Base-by-base conservation (phyloP, 2,113 vertebrate genomes). In the Isichthys henryi region DNA sequence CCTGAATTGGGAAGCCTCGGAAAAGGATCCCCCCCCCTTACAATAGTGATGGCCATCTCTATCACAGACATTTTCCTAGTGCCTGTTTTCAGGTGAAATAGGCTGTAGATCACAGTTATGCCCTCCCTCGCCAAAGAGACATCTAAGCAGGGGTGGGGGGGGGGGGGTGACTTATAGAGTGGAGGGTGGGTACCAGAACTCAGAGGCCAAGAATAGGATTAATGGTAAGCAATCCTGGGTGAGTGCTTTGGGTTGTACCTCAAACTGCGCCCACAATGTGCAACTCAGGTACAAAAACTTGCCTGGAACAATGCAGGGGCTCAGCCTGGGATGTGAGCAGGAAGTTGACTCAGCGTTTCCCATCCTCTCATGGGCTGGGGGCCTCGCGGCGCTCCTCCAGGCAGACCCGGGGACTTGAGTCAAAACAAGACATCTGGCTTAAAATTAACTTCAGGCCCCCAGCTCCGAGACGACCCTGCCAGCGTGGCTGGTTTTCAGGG, bases 341-440 rank as follows among this genome's bases (percentile, higher is more conserved):
- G 70, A 77, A 77, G 70, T 77, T 39, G 70, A 80, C 74, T 39
- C 74, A 80, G 74, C 74, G 35, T 80, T 80, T 80, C 74, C 74
- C 74, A 80, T 80, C 74, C 74, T 80, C 74, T 19, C 35, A 0
- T 11, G 35, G 15, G 74, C 74, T 43, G 31, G 74, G 74, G 74
- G 62, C 62, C n/a, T 3, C 27, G 9, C 62, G n/a, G 62, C 62
- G 13, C 62, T 70, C 62, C 62, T 31, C n/a, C 10, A 1, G 62
- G 62, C 62, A 70, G n/a, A 70, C 74, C 74, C 15, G 13, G 74
- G 13, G 17, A 15, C 35, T 80, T 39, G 17, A 80, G 31, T 80
- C 74, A 80, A 80, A 80, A 80, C 74, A 80, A 80, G 74, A 80
- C 74, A 80, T 80, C 74, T 80, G 74, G 74, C 74, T 80, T 80